Percentiles rank a stretch among this genome's conserved stretches.
These are phyloP conservation scores for Collichthys lucidus DNA, from an alignment of 2,113 vertebrate genomes.

Conservation along the genomic window DNA sequence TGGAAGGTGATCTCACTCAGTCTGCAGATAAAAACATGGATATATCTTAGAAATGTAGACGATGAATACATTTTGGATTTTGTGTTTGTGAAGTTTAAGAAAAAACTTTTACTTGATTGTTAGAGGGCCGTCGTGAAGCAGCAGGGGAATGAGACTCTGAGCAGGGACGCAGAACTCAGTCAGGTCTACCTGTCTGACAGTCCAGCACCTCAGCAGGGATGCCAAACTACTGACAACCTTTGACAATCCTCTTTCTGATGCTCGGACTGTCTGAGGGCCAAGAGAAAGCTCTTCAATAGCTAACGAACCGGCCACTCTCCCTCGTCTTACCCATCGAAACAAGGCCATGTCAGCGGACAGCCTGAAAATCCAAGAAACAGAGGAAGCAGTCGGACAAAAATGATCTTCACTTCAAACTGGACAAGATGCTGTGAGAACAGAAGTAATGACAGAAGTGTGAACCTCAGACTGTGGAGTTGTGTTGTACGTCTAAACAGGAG, in stretches of 20 bases:
- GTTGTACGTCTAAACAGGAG: neutral
- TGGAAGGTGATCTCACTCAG: constrained; percentile 2
- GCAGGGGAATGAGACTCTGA: constrained; percentile 34
- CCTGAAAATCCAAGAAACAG: constrained; percentile 19
- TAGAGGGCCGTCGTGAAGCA: constrained; percentile 46
- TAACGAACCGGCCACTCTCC: neutral
- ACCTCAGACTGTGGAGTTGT: constrained; percentile 46
- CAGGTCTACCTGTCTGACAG: constrained; percentile 20
- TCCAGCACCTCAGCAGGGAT: constrained; percentile 48
- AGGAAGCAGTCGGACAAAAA: neutral
- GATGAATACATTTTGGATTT: fast-evolving
- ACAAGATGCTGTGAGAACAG: fast-evolving
- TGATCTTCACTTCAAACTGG: neutral
- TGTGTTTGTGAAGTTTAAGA: neutral
- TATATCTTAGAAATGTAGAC: neutral
- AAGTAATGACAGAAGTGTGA: too few species aligned
- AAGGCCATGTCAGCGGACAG: constrained; percentile 13
- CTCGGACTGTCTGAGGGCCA: fast-evolving
- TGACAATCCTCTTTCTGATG: neutral
- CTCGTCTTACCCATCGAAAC: constrained; percentile 33
- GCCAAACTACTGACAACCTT: constrained; percentile 37
- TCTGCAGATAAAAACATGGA: neutral
- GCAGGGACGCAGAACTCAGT: constrained; percentile 37
- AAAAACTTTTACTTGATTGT: constrained; percentile 38
- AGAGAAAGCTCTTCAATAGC: constrained; percentile 22